Evolutionary conservation across 2,797 vertebrate genomes (phyloP).

Genomic region (Gymnothorax javanicus): DNA sequence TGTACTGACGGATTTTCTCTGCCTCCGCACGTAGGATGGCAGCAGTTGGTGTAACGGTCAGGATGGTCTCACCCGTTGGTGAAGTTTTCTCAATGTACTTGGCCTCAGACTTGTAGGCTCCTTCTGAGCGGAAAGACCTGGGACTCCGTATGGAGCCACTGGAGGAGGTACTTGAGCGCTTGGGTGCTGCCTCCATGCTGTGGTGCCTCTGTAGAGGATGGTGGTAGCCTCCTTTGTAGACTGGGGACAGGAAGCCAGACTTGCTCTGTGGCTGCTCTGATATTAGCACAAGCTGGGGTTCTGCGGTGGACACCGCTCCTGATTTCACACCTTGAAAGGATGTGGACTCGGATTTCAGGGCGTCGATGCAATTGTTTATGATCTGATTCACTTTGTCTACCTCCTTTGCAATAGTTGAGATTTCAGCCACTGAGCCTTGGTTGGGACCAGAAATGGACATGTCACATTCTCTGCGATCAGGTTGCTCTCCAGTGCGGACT

Average conservation of each 20-base stretch:
- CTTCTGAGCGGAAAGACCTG: slow-evolving; percentile 87
- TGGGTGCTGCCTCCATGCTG: slow-evolving; percentile 83
- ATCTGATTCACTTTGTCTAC: slow-evolving; percentile 99
- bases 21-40: slow-evolving; percentile 89
- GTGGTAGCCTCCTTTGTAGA: slow-evolving; percentile 88
- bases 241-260: slow-evolving; percentile 84
- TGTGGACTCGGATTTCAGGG: slow-evolving; percentile 94
- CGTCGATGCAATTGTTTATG: slow-evolving; percentile 98
- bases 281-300: slow-evolving; percentile 89
- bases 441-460: slow-evolving; percentile 77
- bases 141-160: slow-evolving; percentile 88
- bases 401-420: slow-evolving; percentile 96
- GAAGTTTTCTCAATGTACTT: slow-evolving; percentile 93
- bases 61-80: slow-evolving; percentile 80
- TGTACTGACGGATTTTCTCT: slow-evolving; percentile 88
- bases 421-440: slow-evolving; percentile 91
- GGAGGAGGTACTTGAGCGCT: slow-evolving; percentile 87
- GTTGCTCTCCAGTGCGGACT: slow-evolving; percentile 83
- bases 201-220: slow-evolving; percentile 91
- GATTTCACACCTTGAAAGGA: slow-evolving; percentile 87
- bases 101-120: slow-evolving; percentile 83
- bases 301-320: slow-evolving; percentile 79
- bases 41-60: slow-evolving; percentile 86
- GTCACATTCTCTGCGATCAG: slow-evolving; percentile 78
- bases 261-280: slow-evolving; percentile 84